Base-by-base conservation (phyloP, 1,140 invertebrate species). In the Heliconius nattereri region DNA sequence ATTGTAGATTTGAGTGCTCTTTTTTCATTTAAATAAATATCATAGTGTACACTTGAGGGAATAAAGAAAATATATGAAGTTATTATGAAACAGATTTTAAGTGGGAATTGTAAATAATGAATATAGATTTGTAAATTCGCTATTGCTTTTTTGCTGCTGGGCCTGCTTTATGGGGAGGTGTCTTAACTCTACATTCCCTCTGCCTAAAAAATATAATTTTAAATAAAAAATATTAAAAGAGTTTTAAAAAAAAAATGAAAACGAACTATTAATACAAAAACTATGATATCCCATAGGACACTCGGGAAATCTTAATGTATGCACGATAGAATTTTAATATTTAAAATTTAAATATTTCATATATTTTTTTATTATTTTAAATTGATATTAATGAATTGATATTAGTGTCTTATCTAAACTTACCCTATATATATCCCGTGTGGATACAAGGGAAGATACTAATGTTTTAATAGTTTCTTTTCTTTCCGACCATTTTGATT, bases 11-110 rank as follows among this genome's bases (percentile, higher is more conserved):
- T 26, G 13, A 66, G 60, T 66, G 11, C 11, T 66, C 60, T 66
- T 66, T 66, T 66, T 66, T 66, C 26, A 29, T 26, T 6, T 29
- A 29, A 66, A 66, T 66, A 66, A 66, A 66, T 66, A 66, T 66
- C 6, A 66, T 29, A 29, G 7, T 1, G 54, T 2, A 60, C 3
- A 66, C 60, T 66, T 66, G 54, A 5, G 20, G 13, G 54, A 29
- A 26, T 26, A 66, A 66, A 13, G 60, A 19, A 66, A 66, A 66
- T 7, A 11, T 3, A 16, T 8, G 11, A 29, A 66, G 23, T 66
- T 26, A 66, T 66, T 3, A 66, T 66, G 3, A 5, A 60, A 60
- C 23, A 11, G 0, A 60, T 29, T 60, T 60, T 26, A 16, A 26
- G 9, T 26, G 23, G 23, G 11, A 26, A 29, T 29, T 66, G 60